Base-by-base conservation (phyloP, 2,113 vertebrate genomes). In the Pitta sordida region DNA sequence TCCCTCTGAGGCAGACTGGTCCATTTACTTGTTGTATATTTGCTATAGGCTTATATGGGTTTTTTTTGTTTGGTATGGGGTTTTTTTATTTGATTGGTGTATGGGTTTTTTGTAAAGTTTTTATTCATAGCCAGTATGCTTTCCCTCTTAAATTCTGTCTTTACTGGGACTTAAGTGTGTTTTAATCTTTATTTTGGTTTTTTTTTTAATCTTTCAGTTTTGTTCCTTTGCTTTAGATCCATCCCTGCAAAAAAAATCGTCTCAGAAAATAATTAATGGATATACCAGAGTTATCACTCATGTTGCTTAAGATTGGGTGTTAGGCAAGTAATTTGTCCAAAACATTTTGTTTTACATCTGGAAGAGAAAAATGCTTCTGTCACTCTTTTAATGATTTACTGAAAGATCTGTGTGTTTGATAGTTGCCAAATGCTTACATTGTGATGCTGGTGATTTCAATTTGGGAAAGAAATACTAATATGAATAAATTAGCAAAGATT, bases 231-330 rank as follows among this genome's bases (percentile, higher is more conserved):
- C 30, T 86, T 91, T 81, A 62, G 75, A 56, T 9, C 14, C 4
- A 27, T 44, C 21, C 5, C 32, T 12, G 48, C 1, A 36, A 36
- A n/a, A 36, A 27, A n/a, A 11, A 21, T 17, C 0, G 3, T 11
- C 2, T 15, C 15, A 20, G 27, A n/a, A 63, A 87, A 55, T 6
- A 59, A 9, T 24, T 46, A 32, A 70, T 55, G 24, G 2, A 30
- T 82, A 73, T 80, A 48, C 5, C 60, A 15, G 52, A 73, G 9
- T 82, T 58, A 41, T 23, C 6, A 12, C 29, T 90, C 7, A 34
- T 26, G 7, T 53, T 89, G 15, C 26, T 41, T 65, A 53, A 43
- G 23, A 74, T 4, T 58, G 10, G 32, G n/a, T 68, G 15, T 0
- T 51, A 11, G 9, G 13, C 39, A 79, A 74, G 43, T 78, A 84